phyloP scores from a whole-genome alignment of 2,113 vertebrate species.

The Peromyscus leucopus region DNA sequence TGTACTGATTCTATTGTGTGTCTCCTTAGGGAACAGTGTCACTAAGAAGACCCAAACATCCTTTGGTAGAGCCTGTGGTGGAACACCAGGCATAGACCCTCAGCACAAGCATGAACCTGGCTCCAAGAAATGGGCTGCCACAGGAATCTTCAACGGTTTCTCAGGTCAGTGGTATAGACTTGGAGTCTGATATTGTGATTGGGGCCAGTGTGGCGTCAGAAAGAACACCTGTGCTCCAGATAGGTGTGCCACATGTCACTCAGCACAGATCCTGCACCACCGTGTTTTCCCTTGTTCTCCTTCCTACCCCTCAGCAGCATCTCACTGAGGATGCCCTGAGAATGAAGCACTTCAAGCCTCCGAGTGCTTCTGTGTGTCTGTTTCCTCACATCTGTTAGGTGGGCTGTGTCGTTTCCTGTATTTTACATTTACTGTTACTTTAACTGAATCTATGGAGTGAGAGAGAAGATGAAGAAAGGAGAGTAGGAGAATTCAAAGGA shows the following conservation, averaged over 20 bases:
- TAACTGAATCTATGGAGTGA: background rate
- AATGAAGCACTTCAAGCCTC: background rate
- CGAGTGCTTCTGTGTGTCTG: background rate
- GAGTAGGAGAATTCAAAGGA: no score
- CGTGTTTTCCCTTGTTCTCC: background rate
- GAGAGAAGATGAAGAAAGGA: background rate
- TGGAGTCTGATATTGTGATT: background rate
- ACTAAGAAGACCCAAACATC: background rate
- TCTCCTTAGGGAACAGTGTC: background rate
- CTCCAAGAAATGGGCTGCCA: background rate
- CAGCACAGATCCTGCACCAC: accelerated
- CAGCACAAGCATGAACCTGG: background rate
- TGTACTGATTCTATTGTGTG: background rate
- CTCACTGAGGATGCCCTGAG: background rate
- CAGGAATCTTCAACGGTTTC: background rate
- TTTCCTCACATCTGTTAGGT: background rate
- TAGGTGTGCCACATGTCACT: background rate
- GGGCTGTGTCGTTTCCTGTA: background rate
- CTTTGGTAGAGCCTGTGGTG: background rate
- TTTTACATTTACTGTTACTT: background rate
- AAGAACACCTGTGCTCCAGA: background rate
- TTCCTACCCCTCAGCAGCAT: background rate
- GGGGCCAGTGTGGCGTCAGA: background rate
- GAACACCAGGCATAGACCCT: background rate
- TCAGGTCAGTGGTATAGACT: background rate